Evolutionary conservation across 2,797 vertebrate genomes (phyloP).

Genomic region (Liparis tanakae): DNA sequence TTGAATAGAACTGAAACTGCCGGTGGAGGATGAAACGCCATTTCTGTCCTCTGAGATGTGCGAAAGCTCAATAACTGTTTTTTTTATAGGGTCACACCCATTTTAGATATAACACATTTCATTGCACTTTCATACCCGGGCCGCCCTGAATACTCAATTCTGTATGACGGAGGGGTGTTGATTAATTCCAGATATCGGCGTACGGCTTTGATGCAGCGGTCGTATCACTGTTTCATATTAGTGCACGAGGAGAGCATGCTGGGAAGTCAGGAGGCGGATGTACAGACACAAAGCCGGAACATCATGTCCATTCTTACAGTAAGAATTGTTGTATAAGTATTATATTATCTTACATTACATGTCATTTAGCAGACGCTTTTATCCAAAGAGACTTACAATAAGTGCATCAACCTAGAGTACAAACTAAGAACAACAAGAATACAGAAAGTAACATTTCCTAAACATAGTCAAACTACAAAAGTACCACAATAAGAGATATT

Average conservation of each 20-base stretch:
- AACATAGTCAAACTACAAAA: too few relatives aligned
- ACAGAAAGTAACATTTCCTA: too few relatives aligned
- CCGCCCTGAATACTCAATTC: constrained; percentile 46
- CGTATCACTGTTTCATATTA: constrained; percentile 52
- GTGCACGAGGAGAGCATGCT: constrained; percentile 22
- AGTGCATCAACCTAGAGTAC: too few relatives aligned
- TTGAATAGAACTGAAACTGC: constrained; percentile 31
- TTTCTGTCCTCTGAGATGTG: constrained; percentile 40
- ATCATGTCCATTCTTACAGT: background rate
- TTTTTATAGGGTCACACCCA: constrained; percentile 49
- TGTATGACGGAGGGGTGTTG: constrained; percentile 50
- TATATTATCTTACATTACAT: too few relatives aligned
- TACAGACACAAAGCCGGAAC: background rate
- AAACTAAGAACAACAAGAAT: too few relatives aligned
- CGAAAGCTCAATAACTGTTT: constrained; percentile 51
- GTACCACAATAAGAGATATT: too few relatives aligned
- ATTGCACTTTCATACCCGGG: constrained; percentile 51
- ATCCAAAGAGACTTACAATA: too few relatives aligned
- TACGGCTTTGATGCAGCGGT: constrained; percentile 50
- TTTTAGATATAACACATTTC: constrained; percentile 64
- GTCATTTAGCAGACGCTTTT: too few relatives aligned
- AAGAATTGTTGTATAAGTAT: background rate
- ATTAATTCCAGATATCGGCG: constrained; percentile 71
- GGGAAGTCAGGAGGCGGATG: constrained; percentile 27
- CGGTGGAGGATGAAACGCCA: constrained; percentile 31